Evolutionary conservation across 2,888 invertebrate genomes (phyloP), one percentile per base, ranked within the genome.

Genomic region (Plagiodera versicolora): DNA sequence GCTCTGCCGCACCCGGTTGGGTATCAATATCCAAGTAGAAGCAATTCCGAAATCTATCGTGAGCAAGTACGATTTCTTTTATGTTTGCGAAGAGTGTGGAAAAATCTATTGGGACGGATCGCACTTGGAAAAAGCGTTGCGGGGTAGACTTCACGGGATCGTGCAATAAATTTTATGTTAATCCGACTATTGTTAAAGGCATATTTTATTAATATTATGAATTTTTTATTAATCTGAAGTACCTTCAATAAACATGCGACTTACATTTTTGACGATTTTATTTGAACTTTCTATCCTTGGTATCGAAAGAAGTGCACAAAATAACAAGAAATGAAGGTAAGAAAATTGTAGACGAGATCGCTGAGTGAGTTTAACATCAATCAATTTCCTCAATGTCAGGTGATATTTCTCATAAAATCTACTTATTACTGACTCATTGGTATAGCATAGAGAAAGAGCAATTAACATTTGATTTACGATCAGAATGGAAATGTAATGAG

Each of bases 51-150:
- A 67, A 1, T 71, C 72, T 8, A 66, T 80, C 10, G 47, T 80
- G 19, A 64, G 72, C 32, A 77, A 75, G 62, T 66, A 69, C 18
- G 83, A 86, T 56, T 68, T 82, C 60, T 90, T 88, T 74, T 86
- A 86, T 68, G 79, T 90, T 30, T 93, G 93, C 79, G 86, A 87
- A 67, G 76, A 74, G 24, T 93, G 92, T 80, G 92, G 92, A 0
- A 89, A 88, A 76, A 82, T 90, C 53, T 91, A 87, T 77, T 92
- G 91, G 89, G 88, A 89, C 64, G 81, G 80, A 11, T 73, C 73
- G 50, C 80, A 80, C 67, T 77, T 75, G 47, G 78, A 77, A 39
- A 70, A 65, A 59, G 75, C 79, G 16, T 61, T 79, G 19, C 60
- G 67, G 16, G 77, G 78, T 47, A 67, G 75, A 58, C 72, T 79